Conservation (phyloP, 2,888 invertebrate species). For the Archips xylosteana region DNA sequence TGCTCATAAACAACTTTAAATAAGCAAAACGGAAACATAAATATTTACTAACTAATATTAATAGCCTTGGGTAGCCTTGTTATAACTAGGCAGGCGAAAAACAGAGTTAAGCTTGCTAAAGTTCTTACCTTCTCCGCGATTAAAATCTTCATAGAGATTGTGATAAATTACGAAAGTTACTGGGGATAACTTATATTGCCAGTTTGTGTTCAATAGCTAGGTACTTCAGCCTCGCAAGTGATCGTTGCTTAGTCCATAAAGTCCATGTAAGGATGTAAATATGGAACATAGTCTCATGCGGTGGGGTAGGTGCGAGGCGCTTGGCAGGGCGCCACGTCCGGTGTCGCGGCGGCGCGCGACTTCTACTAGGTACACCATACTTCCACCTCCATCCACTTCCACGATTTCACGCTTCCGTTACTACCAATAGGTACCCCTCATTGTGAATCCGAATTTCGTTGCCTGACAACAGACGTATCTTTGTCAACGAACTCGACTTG, state of each 20-base stretch:
- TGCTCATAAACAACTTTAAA: slow-evolving; percentile 46
- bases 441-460: slow-evolving; percentile 60
- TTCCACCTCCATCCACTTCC: slow-evolving; percentile 49
- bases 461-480: slow-evolving; percentile 68
- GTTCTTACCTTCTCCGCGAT: slow-evolving; percentile 13
- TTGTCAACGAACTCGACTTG: slow-evolving; percentile 72
- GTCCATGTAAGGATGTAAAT: slow-evolving; percentile 33
- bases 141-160: slow-evolving; percentile 13
- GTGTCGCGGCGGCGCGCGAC: slow-evolving; percentile 40
- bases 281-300: slow-evolving; percentile 18
- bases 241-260: slow-evolving; percentile 25
- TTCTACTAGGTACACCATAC: slow-evolving; percentile 38
- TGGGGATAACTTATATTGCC: slow-evolving; percentile 22
- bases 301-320: slow-evolving; percentile 37
- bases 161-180: slow-evolving; percentile 13
- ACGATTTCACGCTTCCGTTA: slow-evolving; percentile 62
- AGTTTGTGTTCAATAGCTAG: slow-evolving; percentile 15
- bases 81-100: slow-evolving; percentile 13
- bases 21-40: slow-evolving; percentile 32
- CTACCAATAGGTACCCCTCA: slow-evolving; percentile 56
- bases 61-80: slow-evolving; percentile 16
- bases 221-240: slow-evolving; percentile 6
- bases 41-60: slow-evolving; percentile 31
- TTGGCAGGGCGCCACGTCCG: slow-evolving; percentile 45
- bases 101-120: slow-evolving; percentile 12